Evolutionary conservation across 2,797 vertebrate genomes (phyloP), one percentile per base, ranked within the genome.

Genomic region (Parauchenoglanis ngamensis): DNA sequence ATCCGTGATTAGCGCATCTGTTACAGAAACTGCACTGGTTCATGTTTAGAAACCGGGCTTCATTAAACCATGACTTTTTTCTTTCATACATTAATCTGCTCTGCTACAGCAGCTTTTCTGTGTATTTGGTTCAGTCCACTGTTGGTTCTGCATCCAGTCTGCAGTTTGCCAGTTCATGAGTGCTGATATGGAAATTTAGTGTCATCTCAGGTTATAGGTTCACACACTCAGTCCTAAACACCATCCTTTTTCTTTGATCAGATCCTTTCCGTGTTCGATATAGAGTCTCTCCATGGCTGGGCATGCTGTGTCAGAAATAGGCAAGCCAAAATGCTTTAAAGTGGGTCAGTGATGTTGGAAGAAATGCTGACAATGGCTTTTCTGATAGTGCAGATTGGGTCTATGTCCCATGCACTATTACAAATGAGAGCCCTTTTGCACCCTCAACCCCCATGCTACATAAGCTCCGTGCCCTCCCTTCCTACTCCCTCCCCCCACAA

Each of bases 401-500:
- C 56, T 57, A 40, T 72, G 83, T 88, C 65, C 76, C 44, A 54
- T 52, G 21, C 35, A 11, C 25, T 46, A 52, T 28, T 67, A 49
- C 83, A 81, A 85, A 82, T 40, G 46, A 76, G 78, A 84, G 77
- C 59, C 76, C 52, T 83, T 73, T 78, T 87, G 88, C 90, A 56
- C 88, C 83, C 87, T 87, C 65, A 57, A 54, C 81, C 44, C 23
- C 61, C 68, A 63, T 85, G 92, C 57, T 88, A 81, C 70, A 46
- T 25, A 40, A 44, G 44, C 44, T 83, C 46, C 3, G 49, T 54
- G 7, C 46, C n/a, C 81, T 54, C 63, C 63, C n/a, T 15, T 21
- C 54, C 40, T 44, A 63, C 56, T 13, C 25, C 91, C 87, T 88
- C 91, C 88, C 92, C 89, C 91, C 88, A 90, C 91, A 87, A 87